Evolutionary conservation across 2,888 invertebrate species (phyloP).

Genomic region (Brachyptera putata): DNA sequence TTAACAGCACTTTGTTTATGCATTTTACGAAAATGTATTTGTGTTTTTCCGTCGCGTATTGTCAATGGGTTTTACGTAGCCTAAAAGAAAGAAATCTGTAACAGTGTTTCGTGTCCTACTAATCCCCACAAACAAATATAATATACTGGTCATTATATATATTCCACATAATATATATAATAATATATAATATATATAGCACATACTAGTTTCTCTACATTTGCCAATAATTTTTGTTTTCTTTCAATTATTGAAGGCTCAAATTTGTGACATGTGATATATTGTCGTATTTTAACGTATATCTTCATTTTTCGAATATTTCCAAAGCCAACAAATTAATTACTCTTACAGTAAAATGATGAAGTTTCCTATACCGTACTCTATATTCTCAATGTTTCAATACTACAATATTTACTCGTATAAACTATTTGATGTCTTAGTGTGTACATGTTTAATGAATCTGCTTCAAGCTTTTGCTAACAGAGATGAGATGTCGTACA

Average conservation of each 20-base stretch:
- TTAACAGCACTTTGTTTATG: constrained; percentile 14
- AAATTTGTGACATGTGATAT: constrained; percentile 36
- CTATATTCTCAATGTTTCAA: constrained; percentile 25
- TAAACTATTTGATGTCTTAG: constrained; percentile 25
- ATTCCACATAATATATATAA: constrained; percentile 8
- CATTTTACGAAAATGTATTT: not conserved
- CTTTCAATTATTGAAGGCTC: constrained; percentile 29
- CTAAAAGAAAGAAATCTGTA: constrained; percentile 5
- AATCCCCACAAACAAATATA: not conserved
- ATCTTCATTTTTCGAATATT: constrained; percentile 23
- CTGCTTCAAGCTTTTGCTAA: constrained; percentile 21
- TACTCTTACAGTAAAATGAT: constrained; percentile 27
- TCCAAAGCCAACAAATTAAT: constrained; percentile 14
- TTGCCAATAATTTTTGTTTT: constrained; percentile 5
- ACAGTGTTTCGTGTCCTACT: constrained; percentile 12
- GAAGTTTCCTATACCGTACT: constrained; percentile 26
- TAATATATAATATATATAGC: constrained; percentile 9
- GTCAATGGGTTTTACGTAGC: not conserved
- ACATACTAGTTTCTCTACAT: constrained; percentile 2
- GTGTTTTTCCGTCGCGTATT: not conserved
- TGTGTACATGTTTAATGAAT: constrained; percentile 25
- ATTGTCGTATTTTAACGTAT: constrained; percentile 28
- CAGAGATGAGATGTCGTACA: not conserved
- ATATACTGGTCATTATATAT: constrained; percentile 11
- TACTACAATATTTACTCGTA: constrained; percentile 25